Evolutionary conservation across 2,888 invertebrate species (phyloP).

Genomic region (Yponomeuta sedellus): DNA sequence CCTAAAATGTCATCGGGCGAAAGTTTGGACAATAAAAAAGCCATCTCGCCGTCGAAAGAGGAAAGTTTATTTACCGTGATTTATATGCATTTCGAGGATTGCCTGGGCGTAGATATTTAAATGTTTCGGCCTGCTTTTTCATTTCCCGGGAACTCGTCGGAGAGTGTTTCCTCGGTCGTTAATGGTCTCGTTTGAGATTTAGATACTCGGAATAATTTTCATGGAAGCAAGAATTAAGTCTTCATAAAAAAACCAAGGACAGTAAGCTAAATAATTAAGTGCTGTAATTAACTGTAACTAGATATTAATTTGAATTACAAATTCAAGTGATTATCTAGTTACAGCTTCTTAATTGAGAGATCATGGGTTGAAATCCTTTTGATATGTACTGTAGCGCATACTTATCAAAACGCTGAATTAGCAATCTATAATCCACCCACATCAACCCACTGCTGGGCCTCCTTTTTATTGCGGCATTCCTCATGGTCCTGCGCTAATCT

Average conservation of each 20-base stretch:
- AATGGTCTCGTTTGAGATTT: not conserved
- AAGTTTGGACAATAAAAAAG: conserved; percentile 31
- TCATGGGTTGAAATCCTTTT: no score
- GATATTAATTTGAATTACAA: no score
- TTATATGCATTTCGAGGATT: conserved; percentile 48
- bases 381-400: no score
- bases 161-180: not conserved
- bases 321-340: no score
- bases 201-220: not conserved
- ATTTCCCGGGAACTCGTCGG: conserved; percentile 11
- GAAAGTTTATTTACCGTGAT: conserved; percentile 44
- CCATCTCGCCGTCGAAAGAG: not conserved
- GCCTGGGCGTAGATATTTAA: conserved; percentile 37
- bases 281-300: no score
- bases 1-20: conserved; percentile 4
- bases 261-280: not conserved
- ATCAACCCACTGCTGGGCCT: no score
- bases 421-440: no score
- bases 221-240: not conserved
- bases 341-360: no score
- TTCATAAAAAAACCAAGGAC: not conserved
- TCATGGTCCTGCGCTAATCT: no score
- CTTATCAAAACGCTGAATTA: no score
- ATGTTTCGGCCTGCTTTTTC: conserved; percentile 42
- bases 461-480: no score